Evolutionary conservation across 1,140 invertebrate genomes (phyloP), one percentile per base, ranked within the genome.

Genomic region (Drosophila pseudoananassae): DNA sequence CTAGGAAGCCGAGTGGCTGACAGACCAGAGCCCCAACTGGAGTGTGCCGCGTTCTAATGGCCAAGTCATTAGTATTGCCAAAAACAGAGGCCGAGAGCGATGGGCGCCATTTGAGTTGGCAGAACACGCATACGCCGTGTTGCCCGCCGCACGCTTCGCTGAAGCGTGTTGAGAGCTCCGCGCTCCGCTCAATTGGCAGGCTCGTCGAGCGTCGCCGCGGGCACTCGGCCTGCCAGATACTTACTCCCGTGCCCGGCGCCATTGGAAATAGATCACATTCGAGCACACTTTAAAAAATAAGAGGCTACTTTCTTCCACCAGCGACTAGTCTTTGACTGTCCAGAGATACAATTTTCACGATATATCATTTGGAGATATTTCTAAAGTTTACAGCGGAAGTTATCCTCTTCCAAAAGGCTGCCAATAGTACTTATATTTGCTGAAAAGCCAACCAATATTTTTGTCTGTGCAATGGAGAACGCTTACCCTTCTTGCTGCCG

Each of bases 141-240:
- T 87, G 75, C 61, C 59, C 59, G 56, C 61, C 58, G 75, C 59
- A 78, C 58, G 83, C 83, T 78, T 83, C 82, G 83, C 38, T 87
- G 82, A 88, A 87, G 82, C 82, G 83, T 84, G 81, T 88, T 88
- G 78, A 83, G 78, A 78, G 78, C 68, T 76, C 65, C 51, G 56
- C 47, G 78, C 66, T 82, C 45, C 82, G 78, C 82, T 87, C 82
- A 87, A 87, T 87, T 87, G 83, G 75, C 83, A 76, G 58, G 63
- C 71, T 72, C 55, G 75, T 72, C 75, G 74, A 78, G 83, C 82
- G 76, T 84, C 59, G 76, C 66, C 63, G 46, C 61, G 61, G 25
- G 29, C 23, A 10, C n/a, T 38, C 45, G 15, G 64, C 36, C 29
- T 55, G 33, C 55, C 14, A 40, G 17, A 60, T 23, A 33, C 50